Conservation (phyloP, 2,113 vertebrate genomes). For the Cathartes aura region DNA sequence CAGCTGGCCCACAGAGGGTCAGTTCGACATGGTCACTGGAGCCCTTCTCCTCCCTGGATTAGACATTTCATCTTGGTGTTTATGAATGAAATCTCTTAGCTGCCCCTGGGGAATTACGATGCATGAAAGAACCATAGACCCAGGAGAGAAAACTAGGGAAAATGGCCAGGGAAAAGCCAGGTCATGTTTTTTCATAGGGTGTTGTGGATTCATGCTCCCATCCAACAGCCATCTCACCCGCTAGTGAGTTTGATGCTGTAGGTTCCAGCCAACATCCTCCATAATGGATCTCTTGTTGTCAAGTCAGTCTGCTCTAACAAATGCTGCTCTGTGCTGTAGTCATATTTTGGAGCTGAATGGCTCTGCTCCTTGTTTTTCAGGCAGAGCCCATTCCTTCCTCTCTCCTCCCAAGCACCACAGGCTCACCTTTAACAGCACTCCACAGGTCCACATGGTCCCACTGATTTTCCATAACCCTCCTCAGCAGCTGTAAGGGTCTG, state of each 20-base stretch:
- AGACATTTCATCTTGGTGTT: not conserved
- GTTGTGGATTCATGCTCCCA: not conserved
- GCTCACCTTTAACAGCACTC: not conserved
- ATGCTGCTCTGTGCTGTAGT: not conserved
- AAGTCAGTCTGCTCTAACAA: not conserved
- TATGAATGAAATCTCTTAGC: not conserved
- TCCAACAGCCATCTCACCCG: not conserved
- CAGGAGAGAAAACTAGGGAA: not conserved
- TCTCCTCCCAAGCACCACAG: not conserved
- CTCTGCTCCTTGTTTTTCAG: not conserved
- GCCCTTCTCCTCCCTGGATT: not conserved
- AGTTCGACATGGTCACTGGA: not conserved
- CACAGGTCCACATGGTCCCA: not conserved
- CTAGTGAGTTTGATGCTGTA: not conserved
- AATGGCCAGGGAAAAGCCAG: not conserved
- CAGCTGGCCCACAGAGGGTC: not conserved
- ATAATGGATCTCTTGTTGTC: slow-evolving; percentile 24
- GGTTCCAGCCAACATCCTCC: not conserved
- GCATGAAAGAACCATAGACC: not conserved
- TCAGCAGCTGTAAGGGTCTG: not conserved
- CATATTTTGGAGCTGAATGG: not conserved
- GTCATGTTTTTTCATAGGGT: not conserved
- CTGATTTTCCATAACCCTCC: not conserved
- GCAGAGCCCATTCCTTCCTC: not conserved
- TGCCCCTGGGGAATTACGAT: not conserved